A percentile compares a stretch with the other conserved stretches of the same genome.
Evolutionary conservation across 1,140 invertebrate species (phyloP).

Genomic region (Caerostris extrusa): DNA sequence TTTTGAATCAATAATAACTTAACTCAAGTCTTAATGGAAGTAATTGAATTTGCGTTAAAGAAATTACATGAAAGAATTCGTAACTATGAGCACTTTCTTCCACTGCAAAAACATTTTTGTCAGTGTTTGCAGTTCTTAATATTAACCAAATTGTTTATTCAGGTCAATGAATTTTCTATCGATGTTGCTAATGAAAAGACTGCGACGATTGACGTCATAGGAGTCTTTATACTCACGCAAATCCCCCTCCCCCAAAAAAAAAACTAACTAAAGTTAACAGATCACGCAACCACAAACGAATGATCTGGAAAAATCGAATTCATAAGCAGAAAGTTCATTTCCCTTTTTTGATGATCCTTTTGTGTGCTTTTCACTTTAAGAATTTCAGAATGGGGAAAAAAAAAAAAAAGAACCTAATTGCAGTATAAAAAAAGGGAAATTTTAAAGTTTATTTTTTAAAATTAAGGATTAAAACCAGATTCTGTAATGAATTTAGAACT

Average conservation of each 20-base stretch:
- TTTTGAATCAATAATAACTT: too few species aligned
- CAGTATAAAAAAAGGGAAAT: too few species aligned
- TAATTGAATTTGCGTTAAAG: too few species aligned
- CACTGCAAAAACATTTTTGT: not conserved
- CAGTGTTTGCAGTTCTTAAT: not conserved
- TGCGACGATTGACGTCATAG: not conserved
- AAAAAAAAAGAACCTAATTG: not conserved
- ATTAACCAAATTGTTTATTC: not conserved
- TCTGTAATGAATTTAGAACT: too few species aligned
- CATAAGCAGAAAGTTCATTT: not conserved
- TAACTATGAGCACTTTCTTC: too few species aligned
- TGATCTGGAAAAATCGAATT: not conserved
- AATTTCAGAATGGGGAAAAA: not conserved
- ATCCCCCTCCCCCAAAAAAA: not conserved
- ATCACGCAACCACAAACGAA: not conserved
- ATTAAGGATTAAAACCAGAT: too few species aligned
- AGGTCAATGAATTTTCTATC: not conserved
- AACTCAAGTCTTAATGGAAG: too few species aligned
- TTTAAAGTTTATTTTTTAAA: too few species aligned
- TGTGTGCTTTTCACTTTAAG: not conserved
- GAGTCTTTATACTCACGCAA: not conserved
- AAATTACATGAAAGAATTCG: too few species aligned
- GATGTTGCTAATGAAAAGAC: not conserved
- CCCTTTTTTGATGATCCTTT: not conserved
- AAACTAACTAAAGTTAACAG: not conserved